Evolutionary conservation across 2,113 vertebrate species (phyloP), one percentile per base, ranked within the genome.

Genomic region (Rhynchomys soricoides): DNA sequence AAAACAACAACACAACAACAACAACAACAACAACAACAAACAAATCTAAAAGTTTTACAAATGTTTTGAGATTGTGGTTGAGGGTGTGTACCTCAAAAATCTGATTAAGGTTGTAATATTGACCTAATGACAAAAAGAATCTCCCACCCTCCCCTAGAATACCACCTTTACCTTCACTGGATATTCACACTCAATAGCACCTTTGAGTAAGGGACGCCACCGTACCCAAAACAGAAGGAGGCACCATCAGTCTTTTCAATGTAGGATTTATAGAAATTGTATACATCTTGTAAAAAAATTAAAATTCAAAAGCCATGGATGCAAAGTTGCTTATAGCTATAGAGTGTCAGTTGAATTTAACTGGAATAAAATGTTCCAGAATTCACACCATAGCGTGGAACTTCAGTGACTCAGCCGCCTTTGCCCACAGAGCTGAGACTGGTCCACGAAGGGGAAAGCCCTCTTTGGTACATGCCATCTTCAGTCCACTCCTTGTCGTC

Each of bases 321-420:
- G 12, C 13, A 59, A 45, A 43, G n/a, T 15, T 31, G 96, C 9
- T 59, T 7, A 57, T 2, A 43, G 24, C n/a, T 43, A 40, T 43
- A 40, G 22, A 57, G 50, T 16, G 13, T 7, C 29, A 13, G 48
- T 19, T 15, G 17, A 26, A 1, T 57, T 88, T 55, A 11, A 52
- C 86, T 74, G 50, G 37, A 45, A 10, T 31, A 91, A 98, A 98
- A 97, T 97, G 81, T 97, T 96, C 96, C 89, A 96, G 95, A 98
- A 87, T 96, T 98, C 71, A 98, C 96, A 93, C 96, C 93, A 96
- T 86, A 97, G 98, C 50, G 92, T 90, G 43, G 94, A 96, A 97
- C 97, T 87, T 96, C 55, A 97, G 97, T 50, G 96, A 97, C 95
- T 90, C 73, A 96, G 93, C 86, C 91, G 26, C 81, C 87, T 22